phyloP scores from a whole-genome alignment of 2,888 invertebrate species.

The Dascillus cervinus region DNA sequence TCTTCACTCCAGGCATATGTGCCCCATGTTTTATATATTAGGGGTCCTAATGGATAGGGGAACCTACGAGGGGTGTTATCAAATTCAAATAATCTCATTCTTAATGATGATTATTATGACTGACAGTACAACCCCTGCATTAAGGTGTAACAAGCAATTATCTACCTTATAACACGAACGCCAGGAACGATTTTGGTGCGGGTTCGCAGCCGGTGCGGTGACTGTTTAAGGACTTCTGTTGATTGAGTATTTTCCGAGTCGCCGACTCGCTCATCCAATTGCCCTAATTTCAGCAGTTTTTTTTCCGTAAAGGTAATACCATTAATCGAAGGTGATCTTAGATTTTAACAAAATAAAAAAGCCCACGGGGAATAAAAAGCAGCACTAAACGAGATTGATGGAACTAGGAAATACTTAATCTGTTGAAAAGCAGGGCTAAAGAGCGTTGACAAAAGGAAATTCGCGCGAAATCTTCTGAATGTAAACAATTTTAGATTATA shows the following conservation, averaged over 20 bases:
- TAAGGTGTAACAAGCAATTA: slow-evolving; percentile 3
- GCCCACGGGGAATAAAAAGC: slow-evolving; percentile 7
- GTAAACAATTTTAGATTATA: no score
- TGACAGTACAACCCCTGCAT: slow-evolving; percentile 18
- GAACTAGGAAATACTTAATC: slow-evolving; percentile 10
- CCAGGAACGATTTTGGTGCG: slow-evolving; percentile 3
- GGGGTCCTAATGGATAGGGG: slow-evolving; percentile 25
- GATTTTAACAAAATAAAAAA: slow-evolving; percentile 10
- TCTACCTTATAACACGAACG: slow-evolving; percentile 6
- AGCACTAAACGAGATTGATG: slow-evolving; percentile 12
- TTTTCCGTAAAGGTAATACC: no score
- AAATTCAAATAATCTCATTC: slow-evolving; percentile 27
- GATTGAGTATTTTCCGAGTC: slow-evolving; percentile 13
- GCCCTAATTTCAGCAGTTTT: no score
- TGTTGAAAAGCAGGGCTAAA: slow-evolving; percentile 9
- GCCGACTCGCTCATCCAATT: slow-evolving; percentile 9
- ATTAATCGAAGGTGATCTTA: no score
- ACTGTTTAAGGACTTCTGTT: slow-evolving; percentile 14
- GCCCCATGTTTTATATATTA: slow-evolving; percentile 24
- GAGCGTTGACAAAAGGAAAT: slow-evolving; percentile 8
- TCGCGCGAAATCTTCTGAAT: slow-evolving; percentile 7
- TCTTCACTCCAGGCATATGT: slow-evolving; percentile 21
- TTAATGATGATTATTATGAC: slow-evolving; percentile 25
- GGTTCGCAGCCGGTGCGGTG: slow-evolving; percentile 8
- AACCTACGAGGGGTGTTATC: slow-evolving; percentile 24